Conservation (phyloP, 1,140 invertebrate species). For the Atta cephalotes region DNA sequence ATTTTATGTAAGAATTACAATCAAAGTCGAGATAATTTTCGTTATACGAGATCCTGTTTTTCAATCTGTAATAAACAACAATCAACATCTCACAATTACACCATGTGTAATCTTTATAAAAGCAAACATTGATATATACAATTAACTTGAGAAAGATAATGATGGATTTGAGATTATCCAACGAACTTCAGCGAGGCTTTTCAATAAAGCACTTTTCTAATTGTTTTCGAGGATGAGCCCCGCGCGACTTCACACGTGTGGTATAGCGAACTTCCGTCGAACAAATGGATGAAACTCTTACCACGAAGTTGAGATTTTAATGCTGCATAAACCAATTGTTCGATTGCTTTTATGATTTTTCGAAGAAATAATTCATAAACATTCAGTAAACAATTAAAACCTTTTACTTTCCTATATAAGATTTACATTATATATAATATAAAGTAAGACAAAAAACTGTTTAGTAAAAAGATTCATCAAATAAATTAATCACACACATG, state of each 20-base stretch:
- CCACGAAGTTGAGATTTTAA: slow-evolving; percentile 67
- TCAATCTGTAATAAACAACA: neutral
- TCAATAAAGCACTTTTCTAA: slow-evolving; percentile 73
- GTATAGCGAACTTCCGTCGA: slow-evolving; percentile 64
- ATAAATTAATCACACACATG: neutral
- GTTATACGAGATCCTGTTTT: too few relatives aligned
- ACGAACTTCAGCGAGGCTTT: neutral
- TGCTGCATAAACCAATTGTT: slow-evolving; percentile 66
- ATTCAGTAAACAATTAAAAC: neutral
- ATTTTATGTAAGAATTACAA: neutral
- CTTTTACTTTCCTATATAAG: neutral
- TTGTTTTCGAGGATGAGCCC: slow-evolving; percentile 66
- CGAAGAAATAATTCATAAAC: slow-evolving; percentile 35
- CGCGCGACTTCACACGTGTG: slow-evolving; percentile 8
- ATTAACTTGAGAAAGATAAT: slow-evolving; percentile 21
- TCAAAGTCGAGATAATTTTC: neutral
- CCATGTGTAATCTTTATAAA: slow-evolving; percentile 19
- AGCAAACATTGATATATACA: neutral
- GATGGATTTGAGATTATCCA: slow-evolving; percentile 31
- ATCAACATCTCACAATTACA: neutral
- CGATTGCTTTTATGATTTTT: slow-evolving; percentile 65
- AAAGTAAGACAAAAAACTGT: neutral
- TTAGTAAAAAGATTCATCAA: neutral
- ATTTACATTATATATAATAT: neutral
- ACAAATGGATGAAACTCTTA: slow-evolving; percentile 75